Evolutionary conservation across 2,113 vertebrate species (phyloP).

Genomic region (Mastomys natalensis): DNA sequence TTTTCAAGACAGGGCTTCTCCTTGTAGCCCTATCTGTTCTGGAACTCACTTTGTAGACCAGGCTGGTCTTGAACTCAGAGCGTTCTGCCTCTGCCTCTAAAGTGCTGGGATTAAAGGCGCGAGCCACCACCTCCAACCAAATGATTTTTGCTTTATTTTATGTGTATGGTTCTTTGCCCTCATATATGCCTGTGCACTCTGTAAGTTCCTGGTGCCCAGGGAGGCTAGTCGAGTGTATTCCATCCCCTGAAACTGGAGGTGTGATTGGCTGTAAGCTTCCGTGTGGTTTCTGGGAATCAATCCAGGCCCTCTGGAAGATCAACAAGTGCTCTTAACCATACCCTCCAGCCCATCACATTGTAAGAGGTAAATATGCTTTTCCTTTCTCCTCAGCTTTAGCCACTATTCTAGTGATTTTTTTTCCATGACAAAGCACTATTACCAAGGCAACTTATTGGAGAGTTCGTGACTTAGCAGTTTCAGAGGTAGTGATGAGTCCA

Average conservation of each 20-base stretch:
- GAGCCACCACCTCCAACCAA: not conserved
- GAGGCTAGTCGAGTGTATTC: not conserved
- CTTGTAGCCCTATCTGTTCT: not conserved
- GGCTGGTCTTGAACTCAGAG: not conserved
- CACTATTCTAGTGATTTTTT: not conserved
- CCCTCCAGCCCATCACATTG: not conserved
- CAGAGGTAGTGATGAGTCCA: not conserved
- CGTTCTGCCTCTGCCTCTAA: not conserved
- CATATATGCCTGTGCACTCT: not conserved
- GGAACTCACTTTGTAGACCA: not conserved
- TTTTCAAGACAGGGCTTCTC: not conserved
- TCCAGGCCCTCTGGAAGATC: not conserved
- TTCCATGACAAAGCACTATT: not conserved
- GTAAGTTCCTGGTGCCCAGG: not conserved
- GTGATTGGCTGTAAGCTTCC: not conserved
- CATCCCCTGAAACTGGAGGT: not conserved
- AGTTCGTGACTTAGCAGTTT: not conserved
- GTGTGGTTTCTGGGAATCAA: not conserved
- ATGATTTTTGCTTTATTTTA: not conserved
- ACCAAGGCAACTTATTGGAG: not conserved
- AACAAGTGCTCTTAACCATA: not conserved
- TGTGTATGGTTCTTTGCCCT: not conserved
- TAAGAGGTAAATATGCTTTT: not conserved
- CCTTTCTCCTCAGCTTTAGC: not conserved
- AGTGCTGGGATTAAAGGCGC: not conserved